Base-by-base conservation (phyloP, 23 tunicate species). In the Halocynthia roretzi region DNA sequence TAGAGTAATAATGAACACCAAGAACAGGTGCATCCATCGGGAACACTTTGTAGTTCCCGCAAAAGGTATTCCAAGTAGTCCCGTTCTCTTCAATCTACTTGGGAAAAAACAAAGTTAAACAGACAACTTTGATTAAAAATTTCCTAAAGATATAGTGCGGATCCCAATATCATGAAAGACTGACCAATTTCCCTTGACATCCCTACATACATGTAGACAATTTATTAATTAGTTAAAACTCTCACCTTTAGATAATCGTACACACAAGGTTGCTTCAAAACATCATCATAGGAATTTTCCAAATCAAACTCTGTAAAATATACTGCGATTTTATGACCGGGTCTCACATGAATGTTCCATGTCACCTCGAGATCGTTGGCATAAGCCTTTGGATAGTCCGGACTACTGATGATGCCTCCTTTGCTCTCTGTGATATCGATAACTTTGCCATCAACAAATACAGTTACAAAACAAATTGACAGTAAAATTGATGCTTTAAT, bases 251-350 rank as follows among this genome's bases (percentile, higher is more conserved):
- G 52, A 67, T 75, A 89, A 56, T 89, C 96, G 54, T 89, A 89
- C 15, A 70, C 89, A 61, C 96, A 89, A 23, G 82, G 78, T n/a
- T 89, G 89, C 1, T 89, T 89, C 10, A 67, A 10, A 5, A 80
- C 83, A 56, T 69, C 85, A 52, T 89, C 96, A 70, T 80, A 89
- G 48, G 96, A 89, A 53, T 84, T 89, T 79, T 89, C 96, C n/a
- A 89, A 18, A 22, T 89, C 85, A 53, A 89, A 89, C 10, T 48
- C 71, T 0, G 85, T 75, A 69, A 89, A 89, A 58, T 75, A 80
- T 12, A 89, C 9, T 44, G 52, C 83, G 6, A 89, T 56, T 56
- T 78, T 85, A 68, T 75, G 84, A 0, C 96, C 96, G 5, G 77
- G 74, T 10, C 68, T 62, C 7, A 87, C 83, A 10, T 19, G 61